Evolutionary conservation across 1,140 invertebrate genomes (phyloP), one percentile per base, ranked within the genome.

Genomic region (Helicoverpa armigera): DNA sequence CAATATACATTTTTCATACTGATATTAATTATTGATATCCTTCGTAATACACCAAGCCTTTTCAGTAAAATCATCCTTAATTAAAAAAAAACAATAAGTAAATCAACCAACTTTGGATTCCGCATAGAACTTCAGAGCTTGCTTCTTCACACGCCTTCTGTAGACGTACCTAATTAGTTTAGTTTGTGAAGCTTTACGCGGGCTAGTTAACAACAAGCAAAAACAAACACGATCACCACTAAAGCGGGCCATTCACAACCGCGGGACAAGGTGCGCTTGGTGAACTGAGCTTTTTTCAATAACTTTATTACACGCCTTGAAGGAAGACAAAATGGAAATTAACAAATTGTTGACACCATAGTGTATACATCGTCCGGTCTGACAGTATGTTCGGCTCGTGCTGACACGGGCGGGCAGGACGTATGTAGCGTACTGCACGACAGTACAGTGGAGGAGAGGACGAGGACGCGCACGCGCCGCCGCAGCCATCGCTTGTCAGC

Each of bases 91-190:
- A 54, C 54, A 77, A 67, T 50, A 72, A 72, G 69, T 72, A 72
- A 72, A 54, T 72, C 69, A 29, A 53, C 50, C 69, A 53, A 72
- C 69, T 72, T 72, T 53, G 43, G 35, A 70, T 11, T 53, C 18
- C 43, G 51, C 51, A 54, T 69, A 79, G 53, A 79, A 70, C 16
- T 79, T 79, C 65, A 58, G 76, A 79, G 63, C 76, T 89, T 88
- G 89, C 88, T 90, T 90, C 80, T 83, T 87, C 85, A 87, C 84
- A 83, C 82, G 82, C 89, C 91, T 91, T 92, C 51, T 69, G 86
- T 92, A 91, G 89, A 87, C 65, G 86, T 82, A 80, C 83, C 86
- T 86, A 86, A 84, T 86, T 87, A 80, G 82, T 82, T 83, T 86
- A 82, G 73, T 82, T 82, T 63, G 76, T 86, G 81, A 84, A 82